Percentiles rank a stretch among this genome's conserved stretches.
Conservation (phyloP, 1,140 invertebrate species). For the Procambarus clarkii region DNA sequence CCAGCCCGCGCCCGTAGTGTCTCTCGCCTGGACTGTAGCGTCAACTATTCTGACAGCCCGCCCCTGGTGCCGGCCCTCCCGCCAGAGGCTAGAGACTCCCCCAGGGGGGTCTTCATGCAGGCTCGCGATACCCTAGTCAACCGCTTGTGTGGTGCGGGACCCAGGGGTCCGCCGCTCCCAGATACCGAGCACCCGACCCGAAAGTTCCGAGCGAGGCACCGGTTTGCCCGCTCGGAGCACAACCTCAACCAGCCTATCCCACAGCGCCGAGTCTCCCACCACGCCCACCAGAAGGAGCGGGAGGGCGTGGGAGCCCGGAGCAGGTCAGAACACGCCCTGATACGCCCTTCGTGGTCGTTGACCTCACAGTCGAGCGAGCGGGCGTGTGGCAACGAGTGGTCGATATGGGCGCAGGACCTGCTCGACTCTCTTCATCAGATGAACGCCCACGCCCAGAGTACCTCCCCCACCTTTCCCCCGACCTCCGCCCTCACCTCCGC, state of each 20-base stretch:
- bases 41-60: conserved; percentile 66
- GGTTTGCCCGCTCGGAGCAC: conserved; percentile 61
- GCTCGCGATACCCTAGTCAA: conserved; percentile 60
- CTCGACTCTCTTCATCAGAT: conserved; percentile 64
- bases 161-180: conserved; percentile 61
- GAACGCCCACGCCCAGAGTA: conserved; percentile 28
- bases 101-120: conserved; percentile 62
- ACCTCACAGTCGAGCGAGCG: not conserved
- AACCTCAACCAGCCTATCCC: conserved; percentile 46
- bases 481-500: not conserved
- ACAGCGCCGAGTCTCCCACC: conserved; percentile 18
- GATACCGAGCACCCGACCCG: conserved; percentile 64
- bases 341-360: conserved; percentile 35
- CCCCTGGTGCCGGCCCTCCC: conserved; percentile 40
- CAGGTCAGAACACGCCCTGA: conserved; percentile 51
- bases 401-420: conserved; percentile 60
- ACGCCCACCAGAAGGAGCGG: not conserved
- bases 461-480: conserved; percentile 3
- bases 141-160: conserved; percentile 48
- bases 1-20: conserved; percentile 44
- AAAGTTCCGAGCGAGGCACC: conserved; percentile 47
- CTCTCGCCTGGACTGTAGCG: conserved; percentile 66
- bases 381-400: conserved; percentile 33
- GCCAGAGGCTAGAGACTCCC: conserved; percentile 36
- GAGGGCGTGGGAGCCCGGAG: not conserved